Evolutionary conservation across 2,113 vertebrate genomes (phyloP).

Genomic region (Lophius piscatorius): DNA sequence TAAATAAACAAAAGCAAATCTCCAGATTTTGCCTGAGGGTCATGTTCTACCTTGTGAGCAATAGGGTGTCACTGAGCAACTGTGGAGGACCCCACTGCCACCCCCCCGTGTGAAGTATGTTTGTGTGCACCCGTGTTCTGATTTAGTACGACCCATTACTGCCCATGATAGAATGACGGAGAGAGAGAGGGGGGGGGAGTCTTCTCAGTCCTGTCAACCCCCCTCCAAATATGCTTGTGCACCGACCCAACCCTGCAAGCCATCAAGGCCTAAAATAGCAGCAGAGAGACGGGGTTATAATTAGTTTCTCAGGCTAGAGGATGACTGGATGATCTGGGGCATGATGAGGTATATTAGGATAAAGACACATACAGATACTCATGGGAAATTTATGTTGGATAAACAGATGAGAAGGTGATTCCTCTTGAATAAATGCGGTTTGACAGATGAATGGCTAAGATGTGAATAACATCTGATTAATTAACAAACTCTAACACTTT

Average conservation of each 20-base stretch:
- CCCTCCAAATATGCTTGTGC: slow-evolving; percentile 27
- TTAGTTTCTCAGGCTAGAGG: slow-evolving; percentile 56
- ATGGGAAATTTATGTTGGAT: no score
- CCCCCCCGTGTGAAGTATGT: slow-evolving; percentile 12
- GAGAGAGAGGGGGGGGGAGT: slow-evolving; percentile 12
- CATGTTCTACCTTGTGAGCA: not conserved
- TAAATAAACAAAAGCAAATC: slow-evolving; percentile 7
- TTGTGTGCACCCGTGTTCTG: slow-evolving; percentile 32
- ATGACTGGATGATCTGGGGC: slow-evolving; percentile 60
- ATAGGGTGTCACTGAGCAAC: slow-evolving; percentile 36
- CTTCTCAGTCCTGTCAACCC: slow-evolving; percentile 1
- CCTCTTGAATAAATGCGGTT: no score
- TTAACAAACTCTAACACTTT: no score
- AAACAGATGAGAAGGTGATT: no score
- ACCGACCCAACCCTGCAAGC: slow-evolving; percentile 29
- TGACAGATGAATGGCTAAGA: no score
- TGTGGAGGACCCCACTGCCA: not conserved
- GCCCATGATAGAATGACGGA: slow-evolving; percentile 10
- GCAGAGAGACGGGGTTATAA: slow-evolving; percentile 55
- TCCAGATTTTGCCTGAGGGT: not conserved
- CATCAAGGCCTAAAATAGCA: slow-evolving; percentile 65
- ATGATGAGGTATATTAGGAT: slow-evolving; percentile 22
- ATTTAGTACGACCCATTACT: slow-evolving; percentile 33
- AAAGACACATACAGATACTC: slow-evolving; percentile 23
- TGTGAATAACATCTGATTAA: no score